phyloP scores from a whole-genome alignment of 2,113 vertebrate species.

The Protomyctophum bolini region DNA sequence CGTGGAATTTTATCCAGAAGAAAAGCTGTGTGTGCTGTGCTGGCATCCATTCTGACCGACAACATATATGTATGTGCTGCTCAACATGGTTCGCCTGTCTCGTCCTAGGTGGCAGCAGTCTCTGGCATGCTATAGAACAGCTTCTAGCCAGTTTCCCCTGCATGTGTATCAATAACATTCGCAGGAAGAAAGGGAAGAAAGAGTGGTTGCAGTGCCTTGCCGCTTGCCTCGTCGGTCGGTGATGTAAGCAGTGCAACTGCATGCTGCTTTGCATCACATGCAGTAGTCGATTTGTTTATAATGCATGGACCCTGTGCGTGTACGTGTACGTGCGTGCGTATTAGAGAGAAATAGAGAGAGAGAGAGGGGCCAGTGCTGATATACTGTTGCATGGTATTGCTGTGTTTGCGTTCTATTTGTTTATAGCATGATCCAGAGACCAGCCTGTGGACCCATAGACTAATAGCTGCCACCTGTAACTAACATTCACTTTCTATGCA shows the following conservation, averaged over 20 bases:
- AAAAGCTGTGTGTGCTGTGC: slow-evolving; percentile 26
- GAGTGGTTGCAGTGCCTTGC: slow-evolving; percentile 66
- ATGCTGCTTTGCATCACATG: slow-evolving; percentile 72
- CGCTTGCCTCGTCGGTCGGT: slow-evolving; percentile 39
- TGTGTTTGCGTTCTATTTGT: slow-evolving; percentile 57
- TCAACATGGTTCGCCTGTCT: slow-evolving; percentile 43
- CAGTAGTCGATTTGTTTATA: slow-evolving; percentile 60
- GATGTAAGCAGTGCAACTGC: slow-evolving; percentile 74
- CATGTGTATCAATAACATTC: slow-evolving; percentile 77
- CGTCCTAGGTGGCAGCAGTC: slow-evolving; percentile 43
- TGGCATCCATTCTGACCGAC: slow-evolving; percentile 42
- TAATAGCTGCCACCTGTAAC: slow-evolving; percentile 74
- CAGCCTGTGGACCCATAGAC: slow-evolving; percentile 60
- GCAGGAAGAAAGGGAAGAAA: slow-evolving; percentile 68
- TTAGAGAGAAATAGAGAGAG: background rate
- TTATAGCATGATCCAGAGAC: slow-evolving; percentile 39
- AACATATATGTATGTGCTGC: slow-evolving; percentile 59
- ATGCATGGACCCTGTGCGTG: slow-evolving; percentile 43
- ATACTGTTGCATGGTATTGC: slow-evolving; percentile 40
- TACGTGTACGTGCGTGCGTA: background rate
- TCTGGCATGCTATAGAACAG: slow-evolving; percentile 46
- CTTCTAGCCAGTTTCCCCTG: slow-evolving; percentile 59
- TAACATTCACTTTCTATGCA: slow-evolving; percentile 58
- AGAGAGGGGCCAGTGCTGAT: slow-evolving; percentile 9
- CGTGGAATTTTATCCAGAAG: slow-evolving; percentile 42